Evolutionary conservation across 1,140 invertebrate species (phyloP), one percentile per base, ranked within the genome.

Genomic region (Drosophila triauraria): DNA sequence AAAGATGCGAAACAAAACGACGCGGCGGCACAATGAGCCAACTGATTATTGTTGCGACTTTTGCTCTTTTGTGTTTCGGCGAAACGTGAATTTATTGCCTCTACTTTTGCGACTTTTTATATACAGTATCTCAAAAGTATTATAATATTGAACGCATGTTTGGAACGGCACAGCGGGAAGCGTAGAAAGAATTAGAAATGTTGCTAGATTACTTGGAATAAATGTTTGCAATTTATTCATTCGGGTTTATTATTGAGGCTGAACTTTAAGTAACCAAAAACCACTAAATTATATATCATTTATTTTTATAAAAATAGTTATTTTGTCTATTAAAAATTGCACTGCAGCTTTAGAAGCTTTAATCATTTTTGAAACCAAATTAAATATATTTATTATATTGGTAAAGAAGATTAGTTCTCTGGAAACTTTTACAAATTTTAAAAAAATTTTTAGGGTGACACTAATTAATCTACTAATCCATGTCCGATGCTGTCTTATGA

Each of bases 41-140:
- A 71, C 71, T 81, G 78, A 81, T 81, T 81, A 82, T 82, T 82
- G 69, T 79, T 80, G 79, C 63, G 59, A 80, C 61, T 75, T 58
- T 68, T 62, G 57, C 58, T 75, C 72, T 75, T 78, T 80, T 84
- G 80, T 81, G 32, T 59, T 38, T 65, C 40, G 53, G 54, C 38
- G 53, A 67, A 58, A 80, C 51, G 38, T 65, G 58, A 82, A 85
- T 85, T 85, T 85, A 85, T 85, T 75, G 75, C 82, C 59, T 62
- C 47, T 63, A 54, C 71, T 71, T 70, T 63, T 62, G 65, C 69
- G 44, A 51, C 44, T 60, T 72, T 72, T 70, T 50, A 51, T 60
- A 42, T 5, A 25, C 27, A 23, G 42, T 20, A 46, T 38, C 54
- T 57, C 40, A 56, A 27, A 42, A 40, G 62, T 64, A 65, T 62